phyloP scores from a whole-genome alignment of 2,888 invertebrate genomes.

The Ophion ventricosus region DNA sequence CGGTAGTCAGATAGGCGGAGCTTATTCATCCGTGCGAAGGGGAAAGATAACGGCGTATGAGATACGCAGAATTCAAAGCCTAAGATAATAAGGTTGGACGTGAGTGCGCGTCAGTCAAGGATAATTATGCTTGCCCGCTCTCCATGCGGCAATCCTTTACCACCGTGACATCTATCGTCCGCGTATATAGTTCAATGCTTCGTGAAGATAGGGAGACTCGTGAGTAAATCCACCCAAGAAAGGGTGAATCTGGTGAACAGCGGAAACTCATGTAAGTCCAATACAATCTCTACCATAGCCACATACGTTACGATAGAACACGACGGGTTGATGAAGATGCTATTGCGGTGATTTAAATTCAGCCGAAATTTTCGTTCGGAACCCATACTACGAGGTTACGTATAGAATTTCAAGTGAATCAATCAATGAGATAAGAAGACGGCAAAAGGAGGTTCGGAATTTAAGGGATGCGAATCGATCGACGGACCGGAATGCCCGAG shows the following conservation, averaged over 20 bases:
- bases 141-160: conserved; percentile 68
- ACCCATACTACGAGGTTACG: neutral
- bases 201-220: conserved; percentile 26
- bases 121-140: conserved; percentile 74
- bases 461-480: conserved; percentile 53
- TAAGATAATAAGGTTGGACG: conserved; percentile 70
- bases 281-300: neutral
- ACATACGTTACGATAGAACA: conserved; percentile 8
- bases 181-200: conserved; percentile 41
- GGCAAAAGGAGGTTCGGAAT: conserved; percentile 45
- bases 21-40: conserved; percentile 22
- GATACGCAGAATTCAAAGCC: conserved; percentile 50
- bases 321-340: conserved; percentile 5
- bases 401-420: conserved; percentile 36
- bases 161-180: conserved; percentile 43
- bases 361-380: neutral
- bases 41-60: conserved; percentile 12
- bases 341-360: conserved; percentile 26
- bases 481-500: conserved; percentile 44
- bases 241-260: conserved; percentile 46
- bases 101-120: conserved; percentile 68
- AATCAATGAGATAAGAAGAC: conserved; percentile 41
- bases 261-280: neutral
- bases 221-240: conserved; percentile 14
- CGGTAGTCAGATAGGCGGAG: conserved; percentile 33